These are phyloP conservation scores for Hydractinia echinata DNA, from an alignment of 30 jellyfish, hydroid and myxozoan genomes.

Conservation along the genomic window DNA sequence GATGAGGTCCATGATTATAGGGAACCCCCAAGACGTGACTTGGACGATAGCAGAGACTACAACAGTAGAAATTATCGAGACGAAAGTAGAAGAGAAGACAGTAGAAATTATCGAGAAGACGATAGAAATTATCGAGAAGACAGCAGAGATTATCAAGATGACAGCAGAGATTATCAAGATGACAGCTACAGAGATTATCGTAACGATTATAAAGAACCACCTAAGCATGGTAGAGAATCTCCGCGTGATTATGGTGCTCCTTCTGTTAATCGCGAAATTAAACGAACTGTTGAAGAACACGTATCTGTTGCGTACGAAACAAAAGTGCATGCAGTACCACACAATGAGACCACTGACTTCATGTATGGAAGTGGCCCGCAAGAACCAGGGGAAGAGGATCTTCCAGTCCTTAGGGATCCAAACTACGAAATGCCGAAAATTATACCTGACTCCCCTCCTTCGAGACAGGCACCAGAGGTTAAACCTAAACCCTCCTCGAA, in stretches of 20 bases:
- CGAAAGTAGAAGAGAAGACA: neutral
- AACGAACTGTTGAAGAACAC: slow-evolving; percentile 40
- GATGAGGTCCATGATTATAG: neutral
- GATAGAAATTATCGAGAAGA: neutral
- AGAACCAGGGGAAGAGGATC: slow-evolving; percentile 35
- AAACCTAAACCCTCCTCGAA: slow-evolving; percentile 50
- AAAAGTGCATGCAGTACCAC: neutral
- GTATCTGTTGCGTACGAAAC: slow-evolving; percentile 12
- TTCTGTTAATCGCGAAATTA: slow-evolving; percentile 4
- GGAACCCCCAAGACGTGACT: neutral
- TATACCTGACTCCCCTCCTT: slow-evolving; percentile 47
- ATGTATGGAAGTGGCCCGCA: slow-evolving; percentile 13
- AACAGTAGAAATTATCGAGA: neutral
- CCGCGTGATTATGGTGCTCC: slow-evolving; percentile 16
- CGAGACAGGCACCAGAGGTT: slow-evolving; percentile 45
- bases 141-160: neutral
- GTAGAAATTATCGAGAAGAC: slow-evolving; percentile 20
- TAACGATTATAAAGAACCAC: neutral
- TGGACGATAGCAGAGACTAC: no score
- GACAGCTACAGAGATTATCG: neutral
- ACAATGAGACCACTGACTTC: neutral
- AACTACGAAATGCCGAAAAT: slow-evolving; percentile 54
- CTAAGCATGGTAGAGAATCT: neutral
- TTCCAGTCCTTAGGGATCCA: slow-evolving; percentile 83
- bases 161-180: slow-evolving; percentile 22